A percentile compares a stretch with the other conserved stretches of the same genome.
These are phyloP conservation scores for Stegana nigrithorax DNA, from an alignment of 2,888 invertebrate genomes.

Conservation along the genomic window DNA sequence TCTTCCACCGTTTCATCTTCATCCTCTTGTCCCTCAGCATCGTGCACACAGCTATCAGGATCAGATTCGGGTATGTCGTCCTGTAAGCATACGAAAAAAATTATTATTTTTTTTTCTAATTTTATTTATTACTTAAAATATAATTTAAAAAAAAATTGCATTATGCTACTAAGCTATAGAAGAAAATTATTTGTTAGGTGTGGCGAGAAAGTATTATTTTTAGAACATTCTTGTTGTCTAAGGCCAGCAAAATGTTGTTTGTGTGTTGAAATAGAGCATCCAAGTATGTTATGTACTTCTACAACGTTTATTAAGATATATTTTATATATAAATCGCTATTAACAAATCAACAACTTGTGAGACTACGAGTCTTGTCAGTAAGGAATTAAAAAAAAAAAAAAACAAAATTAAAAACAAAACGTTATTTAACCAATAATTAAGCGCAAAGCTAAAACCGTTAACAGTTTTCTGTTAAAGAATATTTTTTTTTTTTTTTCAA, in stretches of 20 bases:
- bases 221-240: constrained; percentile 63
- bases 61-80: constrained; percentile 69
- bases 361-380: background rate
- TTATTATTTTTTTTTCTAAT: no score
- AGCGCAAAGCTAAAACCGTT: background rate
- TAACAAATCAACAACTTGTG: background rate
- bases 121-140: no score
- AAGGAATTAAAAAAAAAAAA: background rate
- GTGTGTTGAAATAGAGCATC: constrained; percentile 36
- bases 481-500: background rate
- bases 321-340: background rate
- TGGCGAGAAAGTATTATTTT: constrained; percentile 28
- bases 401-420: background rate
- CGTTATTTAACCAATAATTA: constrained; percentile 21
- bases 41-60: constrained; percentile 68
- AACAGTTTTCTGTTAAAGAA: background rate
- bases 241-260: constrained; percentile 62
- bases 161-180: background rate
- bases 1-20: constrained; percentile 67
- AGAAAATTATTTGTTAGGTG: constrained; percentile 22
- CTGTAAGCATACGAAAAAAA: constrained; percentile 42
- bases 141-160: no score
- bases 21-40: constrained; percentile 63
- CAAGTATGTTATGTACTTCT: constrained; percentile 27
- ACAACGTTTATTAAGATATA: no score